Percentiles rank a stretch among this genome's conserved stretches.
Evolutionary conservation across 2,888 invertebrate genomes (phyloP).

Genomic region (Crepidodera aurea): DNA sequence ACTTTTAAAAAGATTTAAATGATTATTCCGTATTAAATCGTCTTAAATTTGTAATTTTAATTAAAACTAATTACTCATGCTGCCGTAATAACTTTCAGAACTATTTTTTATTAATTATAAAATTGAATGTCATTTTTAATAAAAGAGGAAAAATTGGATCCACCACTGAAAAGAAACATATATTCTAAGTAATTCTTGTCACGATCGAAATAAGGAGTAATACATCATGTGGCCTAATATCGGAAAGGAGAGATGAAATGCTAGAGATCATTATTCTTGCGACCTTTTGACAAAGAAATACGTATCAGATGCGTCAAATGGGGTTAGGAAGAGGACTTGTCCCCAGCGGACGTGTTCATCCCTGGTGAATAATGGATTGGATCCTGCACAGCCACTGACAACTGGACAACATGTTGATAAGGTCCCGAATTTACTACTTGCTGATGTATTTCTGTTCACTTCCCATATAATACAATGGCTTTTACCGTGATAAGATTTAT

Average conservation of each 20-base stretch:
- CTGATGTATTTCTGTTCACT: background rate
- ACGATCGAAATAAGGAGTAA: conserved; percentile 45
- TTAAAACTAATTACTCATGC: no score
- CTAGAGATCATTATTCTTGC: conserved; percentile 52
- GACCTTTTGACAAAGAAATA: conserved; percentile 52
- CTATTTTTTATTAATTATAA: no score
- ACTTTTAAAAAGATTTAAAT: no score
- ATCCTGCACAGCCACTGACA: conserved; percentile 49
- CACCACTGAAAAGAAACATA: conserved; percentile 25
- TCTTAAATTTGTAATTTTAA: no score
- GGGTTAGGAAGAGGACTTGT: conserved; percentile 49
- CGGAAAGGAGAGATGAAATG: conserved; percentile 45
- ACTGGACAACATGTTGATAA: conserved; percentile 51
- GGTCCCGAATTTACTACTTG: conserved; percentile 31
- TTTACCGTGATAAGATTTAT: background rate
- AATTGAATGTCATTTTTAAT: no score
- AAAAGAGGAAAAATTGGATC: background rate
- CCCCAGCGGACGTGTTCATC: conserved; percentile 50
- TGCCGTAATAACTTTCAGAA: no score
- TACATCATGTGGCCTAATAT: conserved; percentile 48
- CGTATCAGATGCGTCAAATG: conserved; percentile 52
- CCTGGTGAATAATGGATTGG: conserved; percentile 52
- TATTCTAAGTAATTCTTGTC: conserved; percentile 39
- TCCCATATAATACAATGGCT: background rate
- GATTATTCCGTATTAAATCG: no score